Conservation (phyloP, 2,888 invertebrate species). For the Cheilosia pagana region DNA sequence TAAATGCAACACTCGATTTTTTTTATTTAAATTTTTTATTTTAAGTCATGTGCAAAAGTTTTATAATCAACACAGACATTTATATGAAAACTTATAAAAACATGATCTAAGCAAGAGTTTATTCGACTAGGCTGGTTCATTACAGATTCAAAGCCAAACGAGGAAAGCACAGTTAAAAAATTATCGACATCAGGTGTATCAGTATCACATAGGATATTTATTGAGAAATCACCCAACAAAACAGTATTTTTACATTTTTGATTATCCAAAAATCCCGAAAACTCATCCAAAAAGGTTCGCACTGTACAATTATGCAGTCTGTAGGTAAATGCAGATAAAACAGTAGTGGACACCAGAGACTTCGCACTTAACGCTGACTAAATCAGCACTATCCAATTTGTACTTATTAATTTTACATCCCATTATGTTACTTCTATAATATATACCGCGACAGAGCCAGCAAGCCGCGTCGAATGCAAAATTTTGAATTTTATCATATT, state of each 20-base stretch:
- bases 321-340: conserved; percentile 26
- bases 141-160: conserved; percentile 17
- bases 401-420: conserved; percentile 9
- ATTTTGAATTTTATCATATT: conserved; percentile 15
- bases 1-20: conserved; percentile 17
- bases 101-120: conserved; percentile 17
- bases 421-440: conserved; percentile 13
- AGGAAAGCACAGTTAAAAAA: conserved; percentile 10
- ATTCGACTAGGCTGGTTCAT: conserved; percentile 14
- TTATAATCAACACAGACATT: neutral
- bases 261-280: conserved; percentile 1
- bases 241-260: conserved; percentile 12
- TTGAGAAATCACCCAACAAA: conserved; percentile 3
- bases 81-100: conserved; percentile 17
- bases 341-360: conserved; percentile 13
- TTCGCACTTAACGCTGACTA: conserved; percentile 3
- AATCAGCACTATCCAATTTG: conserved; percentile 15
- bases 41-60: neutral
- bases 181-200: conserved; percentile 13
- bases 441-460: conserved; percentile 13
- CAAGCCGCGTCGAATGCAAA: neutral
- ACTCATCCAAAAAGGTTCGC: conserved; percentile 6
- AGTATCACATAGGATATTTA: conserved; percentile 16
- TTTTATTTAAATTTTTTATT: neutral
- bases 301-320: conserved; percentile 15